A percentile compares a stretch with the other conserved stretches of the same genome.
phyloP scores from a whole-genome alignment of 1,140 invertebrate species.

The Halotydeus destructor region DNA sequence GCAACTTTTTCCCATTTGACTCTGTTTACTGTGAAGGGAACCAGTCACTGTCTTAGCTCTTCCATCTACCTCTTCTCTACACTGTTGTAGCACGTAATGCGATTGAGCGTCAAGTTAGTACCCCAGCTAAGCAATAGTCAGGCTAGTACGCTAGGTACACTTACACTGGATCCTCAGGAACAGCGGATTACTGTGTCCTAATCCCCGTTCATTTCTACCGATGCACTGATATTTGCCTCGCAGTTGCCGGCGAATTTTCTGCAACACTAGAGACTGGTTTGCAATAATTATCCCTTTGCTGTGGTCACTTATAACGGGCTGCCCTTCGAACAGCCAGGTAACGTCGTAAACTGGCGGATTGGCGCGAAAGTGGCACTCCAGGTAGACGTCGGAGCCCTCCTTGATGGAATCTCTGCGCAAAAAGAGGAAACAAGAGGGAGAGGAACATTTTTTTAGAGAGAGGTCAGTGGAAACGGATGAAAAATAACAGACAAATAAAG shows the following conservation, averaged over 20 bases:
- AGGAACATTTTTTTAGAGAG: too few relatives aligned
- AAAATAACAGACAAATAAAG: not conserved
- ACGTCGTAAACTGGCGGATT: conserved; percentile 58
- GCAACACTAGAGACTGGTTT: conserved; percentile 36
- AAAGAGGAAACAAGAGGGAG: not conserved
- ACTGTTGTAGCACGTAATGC: too few relatives aligned
- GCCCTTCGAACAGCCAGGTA: conserved; percentile 52
- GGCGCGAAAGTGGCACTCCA: conserved; percentile 38
- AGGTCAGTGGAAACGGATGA: not conserved
- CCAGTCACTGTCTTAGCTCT: too few relatives aligned
- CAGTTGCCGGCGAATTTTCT: conserved; percentile 19
- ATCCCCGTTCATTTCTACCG: conserved; percentile 65
- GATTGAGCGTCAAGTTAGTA: too few relatives aligned
- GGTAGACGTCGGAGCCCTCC: conserved; percentile 1
- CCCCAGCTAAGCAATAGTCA: too few relatives aligned
- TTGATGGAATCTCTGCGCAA: not conserved
- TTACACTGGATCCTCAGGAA: conserved; percentile 68
- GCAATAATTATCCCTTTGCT: conserved; percentile 53
- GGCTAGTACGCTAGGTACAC: too few relatives aligned
- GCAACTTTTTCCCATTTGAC: too few relatives aligned
- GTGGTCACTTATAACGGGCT: conserved; percentile 34
- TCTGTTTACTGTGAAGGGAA: too few relatives aligned
- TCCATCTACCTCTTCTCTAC: too few relatives aligned
- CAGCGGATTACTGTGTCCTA: conserved; percentile 57
- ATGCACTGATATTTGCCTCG: conserved; percentile 49